Conservation (phyloP, 2,113 vertebrate genomes). For the Antechinus flavipes region DNA sequence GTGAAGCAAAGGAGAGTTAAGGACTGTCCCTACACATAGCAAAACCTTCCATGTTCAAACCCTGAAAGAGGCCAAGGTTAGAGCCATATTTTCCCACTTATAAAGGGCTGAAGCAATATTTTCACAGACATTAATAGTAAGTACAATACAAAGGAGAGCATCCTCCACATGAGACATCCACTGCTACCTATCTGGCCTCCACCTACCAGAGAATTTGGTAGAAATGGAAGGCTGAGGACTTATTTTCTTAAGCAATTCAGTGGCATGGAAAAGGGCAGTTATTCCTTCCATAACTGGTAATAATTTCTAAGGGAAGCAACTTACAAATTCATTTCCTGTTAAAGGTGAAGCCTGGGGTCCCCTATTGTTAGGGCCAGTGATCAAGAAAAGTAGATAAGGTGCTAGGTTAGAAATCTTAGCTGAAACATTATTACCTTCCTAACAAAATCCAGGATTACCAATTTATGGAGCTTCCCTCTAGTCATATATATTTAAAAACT, state of each 20-base stretch:
- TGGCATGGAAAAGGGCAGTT: not conserved
- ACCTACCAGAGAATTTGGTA: not conserved
- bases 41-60: not conserved
- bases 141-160: not conserved
- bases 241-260: not conserved
- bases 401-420: not conserved
- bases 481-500: conserved; percentile 15
- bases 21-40: not conserved
- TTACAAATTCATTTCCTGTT: not conserved
- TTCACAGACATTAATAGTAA: not conserved
- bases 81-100: not conserved
- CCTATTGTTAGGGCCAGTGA: not conserved
- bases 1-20: not conserved
- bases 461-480: not conserved
- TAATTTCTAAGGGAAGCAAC: not conserved
- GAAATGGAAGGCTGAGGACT: not conserved
- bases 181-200: not conserved
- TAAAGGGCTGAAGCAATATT: not conserved
- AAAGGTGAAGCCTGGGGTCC: not conserved
- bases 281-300: not conserved
- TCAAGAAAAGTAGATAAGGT: not conserved
- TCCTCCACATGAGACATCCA: not conserved
- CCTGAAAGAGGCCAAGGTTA: not conserved
- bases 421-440: not conserved
- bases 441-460: not conserved